Evolutionary conservation across 1,140 invertebrate species (phyloP), one percentile per base, ranked within the genome.

Genomic region (Drosophila ambigua): DNA sequence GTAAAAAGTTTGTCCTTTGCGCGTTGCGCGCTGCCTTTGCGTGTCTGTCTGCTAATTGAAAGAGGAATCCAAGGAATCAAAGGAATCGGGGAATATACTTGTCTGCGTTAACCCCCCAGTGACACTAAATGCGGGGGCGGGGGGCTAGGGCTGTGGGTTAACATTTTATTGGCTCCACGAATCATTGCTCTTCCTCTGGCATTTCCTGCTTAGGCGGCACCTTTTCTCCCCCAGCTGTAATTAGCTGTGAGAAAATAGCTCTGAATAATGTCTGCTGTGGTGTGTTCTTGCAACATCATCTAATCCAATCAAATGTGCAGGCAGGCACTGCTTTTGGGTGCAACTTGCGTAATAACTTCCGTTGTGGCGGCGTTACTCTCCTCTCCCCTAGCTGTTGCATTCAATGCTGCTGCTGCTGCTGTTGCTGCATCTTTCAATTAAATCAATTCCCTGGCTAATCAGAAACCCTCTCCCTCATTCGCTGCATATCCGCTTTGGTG

Each of bases 31-130:
- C 2, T 31, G 53, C 51, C 55, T 61, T 82, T 48, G 72, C 72
- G 72, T 78, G 83, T 79, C 79, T 87, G 82, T 45, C 54, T 31
- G 79, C 82, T 87, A 87, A 87, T 87, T 87, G 82, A 87, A 88
- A 79, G 78, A 75, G 23, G 45, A 78, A 61, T 78, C 67, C 35
- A 11, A 39, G 31, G 35, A 39, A 39, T 39, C 35, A 35, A 9
- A 35, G 31, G 3, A 9, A 39, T 39, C 16, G 1, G 35, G 35
- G 35, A 39, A 39, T 39, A 39, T 13, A 39, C 35, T 39, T 39
- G 35, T 39, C 35, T 59, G 67, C 65, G 60, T 79, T 79, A 49
- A 55, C 69, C 71, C 60, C 62, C 52, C 64, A 77, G 65, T 75
- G 74, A 77, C 75, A 73, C 60, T 60, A 15, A 9, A 20, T 23